phyloP scores from a whole-genome alignment of 2,888 invertebrate genomes.

The Nesidiocoris tenuis region DNA sequence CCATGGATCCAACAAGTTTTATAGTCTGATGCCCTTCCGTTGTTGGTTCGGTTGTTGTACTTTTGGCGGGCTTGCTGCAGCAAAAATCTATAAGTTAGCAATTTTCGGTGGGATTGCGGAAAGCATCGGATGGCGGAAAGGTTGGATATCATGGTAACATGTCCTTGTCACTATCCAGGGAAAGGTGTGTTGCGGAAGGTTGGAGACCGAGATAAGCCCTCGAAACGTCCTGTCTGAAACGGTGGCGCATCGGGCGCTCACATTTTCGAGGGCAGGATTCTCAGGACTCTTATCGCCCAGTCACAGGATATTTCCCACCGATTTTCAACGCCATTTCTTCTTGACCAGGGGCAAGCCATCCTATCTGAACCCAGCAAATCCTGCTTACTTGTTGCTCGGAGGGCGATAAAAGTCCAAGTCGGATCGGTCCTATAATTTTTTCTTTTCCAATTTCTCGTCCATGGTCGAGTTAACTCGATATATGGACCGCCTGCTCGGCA shows the following conservation, averaged over 20 bases:
- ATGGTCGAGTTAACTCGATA: not conserved
- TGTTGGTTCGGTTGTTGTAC: too few relatives aligned
- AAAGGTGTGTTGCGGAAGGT: conserved; percentile 31
- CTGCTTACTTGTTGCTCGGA: conserved; percentile 1
- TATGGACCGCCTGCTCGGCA: not conserved
- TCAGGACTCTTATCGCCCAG: conserved; percentile 1
- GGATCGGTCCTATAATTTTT: not conserved
- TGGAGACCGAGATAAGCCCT: conserved; percentile 14
- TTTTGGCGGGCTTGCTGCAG: not conserved
- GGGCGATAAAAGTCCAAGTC: not conserved
- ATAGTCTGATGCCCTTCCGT: too few relatives aligned
- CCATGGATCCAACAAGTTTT: too few relatives aligned
- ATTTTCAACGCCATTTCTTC: conserved; percentile 25
- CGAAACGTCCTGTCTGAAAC: not conserved
- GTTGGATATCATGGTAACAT: not conserved
- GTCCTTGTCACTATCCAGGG: not conserved
- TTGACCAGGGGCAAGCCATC: conserved; percentile 28
- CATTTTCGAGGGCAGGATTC: not conserved
- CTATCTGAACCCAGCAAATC: conserved; percentile 20
- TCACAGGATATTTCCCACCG: conserved; percentile 10
- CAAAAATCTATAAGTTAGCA: not conserved
- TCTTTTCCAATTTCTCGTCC: not conserved
- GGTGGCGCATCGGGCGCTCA: conserved; percentile 4
- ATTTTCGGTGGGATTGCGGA: not conserved
- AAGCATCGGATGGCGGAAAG: not conserved